Percentiles rank a stretch among this genome's conserved stretches.
Evolutionary conservation across 2,113 vertebrate species (phyloP).

Genomic region (Ivindomyrus marchei): DNA sequence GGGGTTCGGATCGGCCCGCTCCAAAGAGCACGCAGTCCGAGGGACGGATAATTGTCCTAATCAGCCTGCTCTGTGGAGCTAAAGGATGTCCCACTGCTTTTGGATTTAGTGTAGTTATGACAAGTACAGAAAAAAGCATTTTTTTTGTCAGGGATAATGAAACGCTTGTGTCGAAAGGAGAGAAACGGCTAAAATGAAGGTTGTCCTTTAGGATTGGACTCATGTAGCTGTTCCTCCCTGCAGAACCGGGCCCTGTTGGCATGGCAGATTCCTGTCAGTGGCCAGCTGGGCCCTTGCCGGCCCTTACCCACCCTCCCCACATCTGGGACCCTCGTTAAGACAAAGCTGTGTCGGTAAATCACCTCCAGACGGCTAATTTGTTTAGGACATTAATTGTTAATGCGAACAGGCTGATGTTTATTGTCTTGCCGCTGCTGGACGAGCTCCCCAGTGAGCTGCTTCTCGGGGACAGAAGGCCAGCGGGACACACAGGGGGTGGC

Average conservation of each 20-base stretch:
- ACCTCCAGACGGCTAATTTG: slow-evolving; percentile 29
- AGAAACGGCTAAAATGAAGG: neutral
- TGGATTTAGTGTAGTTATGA: neutral
- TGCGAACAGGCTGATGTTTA: slow-evolving; percentile 31
- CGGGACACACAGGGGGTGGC: neutral
- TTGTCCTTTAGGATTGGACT: neutral
- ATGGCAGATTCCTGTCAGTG: neutral
- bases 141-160: neutral
- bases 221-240: neutral
- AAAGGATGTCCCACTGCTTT: neutral
- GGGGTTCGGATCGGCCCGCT: neutral
- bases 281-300: slow-evolving; percentile 6
- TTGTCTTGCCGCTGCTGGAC: slow-evolving; percentile 28
- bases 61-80: neutral
- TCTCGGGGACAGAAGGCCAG: neutral
- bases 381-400: slow-evolving; percentile 39
- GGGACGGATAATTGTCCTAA: neutral
- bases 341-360: slow-evolving; percentile 34
- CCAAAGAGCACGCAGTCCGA: neutral
- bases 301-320: slow-evolving; percentile 32
- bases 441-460: slow-evolving; percentile 22
- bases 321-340: slow-evolving; percentile 38
- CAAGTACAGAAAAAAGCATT: neutral
- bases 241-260: neutral
- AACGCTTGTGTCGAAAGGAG: neutral